Conservation (phyloP, 2,888 invertebrate species). For the Drosophila cognata region DNA sequence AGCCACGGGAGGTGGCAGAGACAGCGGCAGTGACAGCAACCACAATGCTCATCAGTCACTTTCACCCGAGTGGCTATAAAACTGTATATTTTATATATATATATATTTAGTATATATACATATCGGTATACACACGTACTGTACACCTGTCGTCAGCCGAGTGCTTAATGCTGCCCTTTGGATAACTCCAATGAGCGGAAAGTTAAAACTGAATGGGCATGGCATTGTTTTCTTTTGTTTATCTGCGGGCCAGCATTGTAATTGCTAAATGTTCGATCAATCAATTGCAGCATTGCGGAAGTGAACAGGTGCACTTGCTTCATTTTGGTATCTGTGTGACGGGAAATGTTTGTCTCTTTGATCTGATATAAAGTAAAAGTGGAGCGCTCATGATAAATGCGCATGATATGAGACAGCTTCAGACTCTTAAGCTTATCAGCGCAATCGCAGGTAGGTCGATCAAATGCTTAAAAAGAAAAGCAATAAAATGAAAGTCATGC, state of each 20-base stretch:
- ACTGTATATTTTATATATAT: conserved; percentile 52
- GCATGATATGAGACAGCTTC: conserved; percentile 7
- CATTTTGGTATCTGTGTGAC: conserved; percentile 12
- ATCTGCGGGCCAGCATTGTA: conserved; percentile 33
- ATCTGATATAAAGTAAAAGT: conserved; percentile 40
- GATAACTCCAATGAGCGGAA: conserved; percentile 64
- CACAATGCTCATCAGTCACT: conserved; percentile 75
- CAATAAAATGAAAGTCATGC: conserved; percentile 5
- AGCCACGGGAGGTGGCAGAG: conserved; percentile 37
- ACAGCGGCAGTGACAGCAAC: conserved; percentile 42
- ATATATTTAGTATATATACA: conserved; percentile 4
- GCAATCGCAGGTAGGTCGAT: background rate
- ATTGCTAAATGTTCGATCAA: conserved; percentile 46
- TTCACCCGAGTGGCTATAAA: conserved; percentile 73
- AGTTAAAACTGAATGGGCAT: conserved; percentile 56
- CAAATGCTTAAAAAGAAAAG: conserved; percentile 1
- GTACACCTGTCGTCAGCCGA: conserved; percentile 23
- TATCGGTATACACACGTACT: conserved; percentile 12
- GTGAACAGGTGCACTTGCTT: conserved; percentile 38
- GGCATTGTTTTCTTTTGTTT: conserved; percentile 44
- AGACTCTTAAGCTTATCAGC: conserved; percentile 17
- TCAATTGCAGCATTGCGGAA: conserved; percentile 58
- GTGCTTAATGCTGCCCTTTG: conserved; percentile 55
- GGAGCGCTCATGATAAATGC: conserved; percentile 10
- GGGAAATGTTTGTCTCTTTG: conserved; percentile 15